Conservation (phyloP, 2,888 invertebrate genomes). For the Acronicta psi region DNA sequence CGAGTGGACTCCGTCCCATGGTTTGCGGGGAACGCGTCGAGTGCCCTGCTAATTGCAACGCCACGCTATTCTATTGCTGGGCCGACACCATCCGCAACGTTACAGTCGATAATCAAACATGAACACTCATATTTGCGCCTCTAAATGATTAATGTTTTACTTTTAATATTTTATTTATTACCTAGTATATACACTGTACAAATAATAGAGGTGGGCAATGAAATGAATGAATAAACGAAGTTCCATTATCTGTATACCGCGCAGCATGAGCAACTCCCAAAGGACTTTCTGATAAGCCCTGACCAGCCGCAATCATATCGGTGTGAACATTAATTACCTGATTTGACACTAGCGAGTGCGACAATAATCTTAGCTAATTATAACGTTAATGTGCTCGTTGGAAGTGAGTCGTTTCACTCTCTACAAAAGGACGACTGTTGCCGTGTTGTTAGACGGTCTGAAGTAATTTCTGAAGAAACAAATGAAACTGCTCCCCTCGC, state of each 20-base stretch:
- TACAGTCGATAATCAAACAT: slow-evolving; percentile 69
- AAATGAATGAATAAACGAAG: slow-evolving; percentile 69
- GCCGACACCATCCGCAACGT: slow-evolving; percentile 68
- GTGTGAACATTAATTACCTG: slow-evolving; percentile 82
- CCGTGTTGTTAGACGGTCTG: slow-evolving; percentile 73
- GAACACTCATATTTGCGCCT: slow-evolving; percentile 59
- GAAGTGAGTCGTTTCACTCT: slow-evolving; percentile 63
- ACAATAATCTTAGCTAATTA: slow-evolving; percentile 82
- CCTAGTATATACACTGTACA: slow-evolving; percentile 9
- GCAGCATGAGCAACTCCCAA: slow-evolving; percentile 72
- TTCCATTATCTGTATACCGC: slow-evolving; percentile 67
- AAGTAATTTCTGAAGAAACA: slow-evolving; percentile 88
- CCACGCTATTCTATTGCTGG: slow-evolving; percentile 72
- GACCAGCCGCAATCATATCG: slow-evolving; percentile 84
- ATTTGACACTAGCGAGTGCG: slow-evolving; percentile 74
- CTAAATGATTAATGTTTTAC: slow-evolving; percentile 37
- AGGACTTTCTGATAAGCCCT: slow-evolving; percentile 80
- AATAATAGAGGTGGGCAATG: slow-evolving; percentile 29
- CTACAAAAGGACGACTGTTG: slow-evolving; percentile 60
- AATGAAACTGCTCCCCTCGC: slow-evolving; percentile 88
- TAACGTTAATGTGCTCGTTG: slow-evolving; percentile 67
- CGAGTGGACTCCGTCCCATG: slow-evolving; percentile 81
- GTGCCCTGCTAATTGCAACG: slow-evolving; percentile 87
- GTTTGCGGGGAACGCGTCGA: slow-evolving; percentile 79
- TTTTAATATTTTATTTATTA: slow-evolving; percentile 45